These are phyloP conservation scores for Oophaga pumilio DNA, from an alignment of 2,113 vertebrate genomes.

Conservation along the genomic window DNA sequence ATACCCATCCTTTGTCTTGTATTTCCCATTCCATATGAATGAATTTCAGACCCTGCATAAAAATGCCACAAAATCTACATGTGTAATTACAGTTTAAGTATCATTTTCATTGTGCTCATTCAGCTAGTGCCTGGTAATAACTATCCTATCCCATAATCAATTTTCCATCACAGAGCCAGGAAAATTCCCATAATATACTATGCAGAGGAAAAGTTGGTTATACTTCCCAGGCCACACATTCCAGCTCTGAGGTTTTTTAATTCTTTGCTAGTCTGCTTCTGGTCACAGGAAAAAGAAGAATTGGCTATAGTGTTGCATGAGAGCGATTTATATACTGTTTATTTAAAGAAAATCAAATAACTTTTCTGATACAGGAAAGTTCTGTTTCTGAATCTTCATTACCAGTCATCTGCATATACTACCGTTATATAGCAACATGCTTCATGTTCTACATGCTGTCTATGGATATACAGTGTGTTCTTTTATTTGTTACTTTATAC, in stretches of 20 bases:
- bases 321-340: background rate
- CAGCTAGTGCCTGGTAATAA: background rate
- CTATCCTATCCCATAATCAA: background rate
- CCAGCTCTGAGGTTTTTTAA: constrained; percentile 8
- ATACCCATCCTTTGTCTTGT: no score
- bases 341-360: background rate
- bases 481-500: background rate
- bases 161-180: background rate
- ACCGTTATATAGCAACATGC: background rate
- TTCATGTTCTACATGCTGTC: background rate
- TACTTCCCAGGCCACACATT: constrained; percentile 35
- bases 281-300: background rate
- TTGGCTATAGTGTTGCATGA: background rate
- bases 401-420: background rate
- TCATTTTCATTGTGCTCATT: background rate
- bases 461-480: background rate
- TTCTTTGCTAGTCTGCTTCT: constrained; percentile 29
- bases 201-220: background rate
- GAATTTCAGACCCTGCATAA: no score
- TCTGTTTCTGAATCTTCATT: background rate
- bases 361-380: background rate
- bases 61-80: no score
- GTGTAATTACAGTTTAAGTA: background rate
- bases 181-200: background rate
- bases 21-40: no score